phyloP scores from a whole-genome alignment of 2,797 vertebrate genomes.

The Arctocebus calabarensis region DNA sequence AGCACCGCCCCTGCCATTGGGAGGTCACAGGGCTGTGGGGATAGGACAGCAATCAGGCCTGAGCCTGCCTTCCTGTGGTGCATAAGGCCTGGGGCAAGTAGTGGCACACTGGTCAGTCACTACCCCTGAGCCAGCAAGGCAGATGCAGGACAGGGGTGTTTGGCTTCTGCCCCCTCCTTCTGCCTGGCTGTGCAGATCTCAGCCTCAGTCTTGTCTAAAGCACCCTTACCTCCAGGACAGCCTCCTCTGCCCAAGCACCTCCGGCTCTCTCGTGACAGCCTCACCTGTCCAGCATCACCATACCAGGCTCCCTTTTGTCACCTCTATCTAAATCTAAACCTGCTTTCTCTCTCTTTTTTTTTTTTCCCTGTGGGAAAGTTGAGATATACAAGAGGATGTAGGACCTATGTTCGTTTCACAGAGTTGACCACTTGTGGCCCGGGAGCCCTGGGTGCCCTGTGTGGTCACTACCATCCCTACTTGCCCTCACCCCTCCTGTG shows the following conservation, averaged over 20 bases:
- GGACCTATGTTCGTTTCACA: not conserved
- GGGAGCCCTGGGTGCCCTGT: not conserved
- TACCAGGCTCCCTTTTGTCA: not conserved
- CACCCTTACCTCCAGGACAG: not conserved
- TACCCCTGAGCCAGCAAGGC: not conserved
- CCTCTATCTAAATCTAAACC: not conserved
- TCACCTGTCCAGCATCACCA: not conserved
- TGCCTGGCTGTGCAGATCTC: not conserved
- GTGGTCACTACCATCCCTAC: not conserved
- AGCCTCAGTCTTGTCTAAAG: not conserved
- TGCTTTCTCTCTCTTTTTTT: not conserved
- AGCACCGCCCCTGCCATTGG: accelerated
- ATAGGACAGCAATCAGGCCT: not conserved
- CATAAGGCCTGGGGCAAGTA: not conserved
- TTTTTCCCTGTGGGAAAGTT: not conserved
- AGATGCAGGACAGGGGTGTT: not conserved
- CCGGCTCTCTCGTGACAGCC: not conserved
- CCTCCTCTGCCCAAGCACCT: not conserved
- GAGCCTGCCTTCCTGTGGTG: not conserved
- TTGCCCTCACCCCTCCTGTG: not conserved
- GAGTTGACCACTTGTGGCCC: not conserved
- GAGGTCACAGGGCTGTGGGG: not conserved
- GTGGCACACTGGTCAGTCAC: not conserved
- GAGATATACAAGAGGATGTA: not conserved
- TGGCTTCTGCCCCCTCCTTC: not conserved